phyloP scores from a whole-genome alignment of 2,888 invertebrate species.

The Diaperis boleti region DNA sequence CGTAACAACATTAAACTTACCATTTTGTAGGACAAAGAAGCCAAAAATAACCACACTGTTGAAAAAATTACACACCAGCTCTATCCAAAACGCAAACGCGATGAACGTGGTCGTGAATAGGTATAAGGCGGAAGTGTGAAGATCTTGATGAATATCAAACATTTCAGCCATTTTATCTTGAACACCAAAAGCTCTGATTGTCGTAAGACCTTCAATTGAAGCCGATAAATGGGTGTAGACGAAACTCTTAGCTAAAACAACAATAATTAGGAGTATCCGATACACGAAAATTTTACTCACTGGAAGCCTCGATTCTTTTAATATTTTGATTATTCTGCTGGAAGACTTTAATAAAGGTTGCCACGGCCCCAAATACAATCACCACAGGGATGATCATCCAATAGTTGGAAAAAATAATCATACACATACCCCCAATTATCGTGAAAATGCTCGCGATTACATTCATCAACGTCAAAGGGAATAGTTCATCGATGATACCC shows the following conservation, averaged over 20 bases:
- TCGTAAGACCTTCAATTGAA: conserved; percentile 80
- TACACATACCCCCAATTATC: too few species aligned
- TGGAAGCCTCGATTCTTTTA: conserved; percentile 77
- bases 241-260: conserved; percentile 77
- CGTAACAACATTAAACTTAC: conserved; percentile 54
- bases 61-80: conserved; percentile 75
- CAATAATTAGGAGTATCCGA: neutral
- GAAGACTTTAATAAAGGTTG: conserved; percentile 76
- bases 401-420: conserved; percentile 68
- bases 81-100: conserved; percentile 79
- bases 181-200: conserved; percentile 79
- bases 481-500: conserved; percentile 70
- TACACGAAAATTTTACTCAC: conserved; percentile 65
- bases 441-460: conserved; percentile 60
- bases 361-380: conserved; percentile 75
- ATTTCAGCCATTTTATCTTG: conserved; percentile 73
- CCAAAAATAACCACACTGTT: conserved; percentile 74
- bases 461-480: conserved; percentile 69
- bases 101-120: conserved; percentile 73
- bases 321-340: conserved; percentile 80
- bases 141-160: conserved; percentile 73
- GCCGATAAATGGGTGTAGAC: conserved; percentile 81
- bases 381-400: conserved; percentile 77
- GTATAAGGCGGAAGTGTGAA: conserved; percentile 76
- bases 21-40: conserved; percentile 72